Conservation (phyloP, 2,888 invertebrate genomes). For the Cosmorhoe ocellata region DNA sequence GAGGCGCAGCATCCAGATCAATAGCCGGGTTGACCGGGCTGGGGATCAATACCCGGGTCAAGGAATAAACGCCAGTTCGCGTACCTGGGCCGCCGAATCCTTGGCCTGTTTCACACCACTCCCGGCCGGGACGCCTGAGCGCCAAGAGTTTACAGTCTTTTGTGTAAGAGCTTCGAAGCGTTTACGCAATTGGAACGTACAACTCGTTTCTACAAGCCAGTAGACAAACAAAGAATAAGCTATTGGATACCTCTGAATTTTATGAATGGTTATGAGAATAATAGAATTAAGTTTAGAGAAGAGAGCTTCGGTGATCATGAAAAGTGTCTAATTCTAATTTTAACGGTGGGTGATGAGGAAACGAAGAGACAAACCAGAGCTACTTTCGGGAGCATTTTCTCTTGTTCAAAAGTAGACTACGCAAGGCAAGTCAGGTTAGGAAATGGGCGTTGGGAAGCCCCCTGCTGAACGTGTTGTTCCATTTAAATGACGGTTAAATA, state of each 20-base stretch:
- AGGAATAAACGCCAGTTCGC: constrained; percentile 15
- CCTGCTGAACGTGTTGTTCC: not conserved
- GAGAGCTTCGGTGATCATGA: no score
- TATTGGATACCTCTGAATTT: no score
- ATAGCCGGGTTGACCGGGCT: constrained; percentile 40
- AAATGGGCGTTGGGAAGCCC: not conserved
- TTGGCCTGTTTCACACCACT: constrained; percentile 57
- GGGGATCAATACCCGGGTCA: constrained; percentile 57
- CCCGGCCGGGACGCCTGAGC: not conserved
- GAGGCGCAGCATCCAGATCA: constrained; percentile 36
- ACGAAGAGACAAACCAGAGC: no score
- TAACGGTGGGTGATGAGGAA: no score
- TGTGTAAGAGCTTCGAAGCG: not conserved
- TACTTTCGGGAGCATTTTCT: no score
- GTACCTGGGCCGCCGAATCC: constrained; percentile 58
- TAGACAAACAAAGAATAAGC: not conserved
- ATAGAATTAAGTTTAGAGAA: no score
- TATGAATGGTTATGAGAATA: no score
- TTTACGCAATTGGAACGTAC: no score
- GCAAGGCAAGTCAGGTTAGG: no score
- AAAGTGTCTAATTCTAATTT: no score
- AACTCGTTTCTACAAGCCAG: not conserved
- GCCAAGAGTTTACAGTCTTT: not conserved
- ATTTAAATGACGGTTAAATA: not conserved
- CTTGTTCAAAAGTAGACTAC: no score